These are phyloP conservation scores for Polyommatus iphigenia DNA, from an alignment of 2,888 invertebrate genomes.

Conservation along the genomic window DNA sequence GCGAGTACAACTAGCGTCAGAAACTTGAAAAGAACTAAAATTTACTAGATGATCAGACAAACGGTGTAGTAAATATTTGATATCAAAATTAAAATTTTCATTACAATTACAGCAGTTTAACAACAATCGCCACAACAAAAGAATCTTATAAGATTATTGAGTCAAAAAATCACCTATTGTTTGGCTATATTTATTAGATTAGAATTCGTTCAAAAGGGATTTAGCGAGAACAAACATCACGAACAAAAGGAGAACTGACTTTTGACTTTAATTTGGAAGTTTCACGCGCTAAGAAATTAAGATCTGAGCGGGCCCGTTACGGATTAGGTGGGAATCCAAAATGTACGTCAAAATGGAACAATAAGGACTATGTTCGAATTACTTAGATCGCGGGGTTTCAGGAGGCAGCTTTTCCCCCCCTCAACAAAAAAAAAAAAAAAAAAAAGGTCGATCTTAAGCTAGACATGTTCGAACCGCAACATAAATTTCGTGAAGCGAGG, in stretches of 20 bases:
- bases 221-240: slow-evolving; percentile 37
- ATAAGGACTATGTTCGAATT: slow-evolving; percentile 64
- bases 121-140: not conserved
- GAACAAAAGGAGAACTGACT: slow-evolving; percentile 43
- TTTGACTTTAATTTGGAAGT: slow-evolving; percentile 49
- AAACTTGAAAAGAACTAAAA: not conserved
- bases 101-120: not conserved
- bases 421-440: too few relatives aligned
- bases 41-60: not conserved
- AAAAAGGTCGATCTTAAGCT: slow-evolving; percentile 64
- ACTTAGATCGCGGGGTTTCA: slow-evolving; percentile 66
- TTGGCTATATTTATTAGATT: not conserved
- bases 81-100: not conserved
- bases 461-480: slow-evolving; percentile 65
- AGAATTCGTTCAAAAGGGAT: slow-evolving; percentile 25
- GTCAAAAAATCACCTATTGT: not conserved
- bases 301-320: slow-evolving; percentile 54
- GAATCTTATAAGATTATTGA: not conserved
- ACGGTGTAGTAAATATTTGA: not conserved
- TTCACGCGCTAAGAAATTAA: slow-evolving; percentile 46
- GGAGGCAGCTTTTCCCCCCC: too few relatives aligned
- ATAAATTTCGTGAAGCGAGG: slow-evolving; percentile 62
- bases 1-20: not conserved
- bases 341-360: slow-evolving; percentile 54
- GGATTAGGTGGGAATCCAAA: slow-evolving; percentile 59